Evolutionary conservation across 1,140 invertebrate genomes (phyloP).

Genomic region (Anadara kagoshimensis): DNA sequence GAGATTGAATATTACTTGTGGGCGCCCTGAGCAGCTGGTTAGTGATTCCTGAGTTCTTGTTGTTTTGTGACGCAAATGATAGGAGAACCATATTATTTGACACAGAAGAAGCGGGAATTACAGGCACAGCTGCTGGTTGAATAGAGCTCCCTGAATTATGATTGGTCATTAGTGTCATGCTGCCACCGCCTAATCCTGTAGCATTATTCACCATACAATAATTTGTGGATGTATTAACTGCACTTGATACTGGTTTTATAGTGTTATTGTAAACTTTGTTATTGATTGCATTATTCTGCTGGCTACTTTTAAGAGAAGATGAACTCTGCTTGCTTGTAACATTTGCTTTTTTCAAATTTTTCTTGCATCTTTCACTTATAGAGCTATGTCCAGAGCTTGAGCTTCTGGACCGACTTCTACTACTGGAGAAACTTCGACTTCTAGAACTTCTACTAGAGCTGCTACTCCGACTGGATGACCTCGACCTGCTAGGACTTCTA

Average conservation of each 20-base stretch:
- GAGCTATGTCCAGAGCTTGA: slow-evolving; percentile 41
- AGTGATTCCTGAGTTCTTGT: slow-evolving; percentile 11
- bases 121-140: slow-evolving; percentile 6
- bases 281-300: background rate
- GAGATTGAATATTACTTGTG: slow-evolving; percentile 9
- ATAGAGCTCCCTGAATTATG: slow-evolving; percentile 27
- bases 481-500: slow-evolving; percentile 33
- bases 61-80: slow-evolving; percentile 30
- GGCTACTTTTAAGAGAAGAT: slow-evolving; percentile 2
- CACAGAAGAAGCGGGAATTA: slow-evolving; percentile 26
- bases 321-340: background rate
- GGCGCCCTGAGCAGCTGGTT: slow-evolving; percentile 18
- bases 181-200: slow-evolving; percentile 17
- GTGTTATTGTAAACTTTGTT: background rate
- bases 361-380: background rate
- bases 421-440: slow-evolving; percentile 18
- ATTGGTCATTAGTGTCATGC: slow-evolving; percentile 33
- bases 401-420: slow-evolving; percentile 38
- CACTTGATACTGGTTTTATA: slow-evolving; percentile 9
- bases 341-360: background rate
- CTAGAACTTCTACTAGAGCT: slow-evolving; percentile 23
- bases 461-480: slow-evolving; percentile 30
- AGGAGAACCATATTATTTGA: slow-evolving; percentile 41
- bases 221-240: slow-evolving; percentile 4
- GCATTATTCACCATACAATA: slow-evolving; percentile 37